Conservation (phyloP, 1,140 invertebrate genomes). For the Aphelinus atriplicis region DNA sequence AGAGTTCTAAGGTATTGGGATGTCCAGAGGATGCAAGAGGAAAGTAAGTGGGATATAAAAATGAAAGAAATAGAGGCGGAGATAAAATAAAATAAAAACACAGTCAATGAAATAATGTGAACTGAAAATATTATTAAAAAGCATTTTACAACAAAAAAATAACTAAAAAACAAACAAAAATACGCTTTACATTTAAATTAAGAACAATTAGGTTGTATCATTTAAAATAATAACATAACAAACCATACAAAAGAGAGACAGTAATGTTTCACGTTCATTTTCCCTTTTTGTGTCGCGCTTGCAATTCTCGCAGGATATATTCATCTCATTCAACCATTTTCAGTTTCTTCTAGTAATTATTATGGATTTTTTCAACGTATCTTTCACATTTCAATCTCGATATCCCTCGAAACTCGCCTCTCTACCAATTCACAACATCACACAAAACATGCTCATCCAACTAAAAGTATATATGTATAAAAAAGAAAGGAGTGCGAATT, state of each 20-base stretch:
- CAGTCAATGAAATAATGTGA: conserved; percentile 60
- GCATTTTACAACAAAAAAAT: conserved; percentile 69
- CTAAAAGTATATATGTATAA: conserved; percentile 12
- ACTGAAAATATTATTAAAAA: conserved; percentile 70
- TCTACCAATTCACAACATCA: conserved; percentile 16
- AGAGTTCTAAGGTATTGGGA: not conserved
- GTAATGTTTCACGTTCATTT: conserved; percentile 39
- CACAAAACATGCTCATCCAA: conserved; percentile 28
- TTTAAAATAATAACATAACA: conserved; percentile 67
- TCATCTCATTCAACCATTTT: no score
- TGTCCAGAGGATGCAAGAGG: conserved; percentile 10
- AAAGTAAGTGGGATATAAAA: not conserved
- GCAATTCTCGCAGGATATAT: not conserved
- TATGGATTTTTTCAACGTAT: not conserved
- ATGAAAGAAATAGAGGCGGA: not conserved
- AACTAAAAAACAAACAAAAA: conserved; percentile 68
- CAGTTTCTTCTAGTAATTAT: no score
- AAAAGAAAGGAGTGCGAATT: not conserved
- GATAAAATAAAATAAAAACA: conserved; percentile 52
- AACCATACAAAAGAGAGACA: conserved; percentile 65
- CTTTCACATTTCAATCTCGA: not conserved
- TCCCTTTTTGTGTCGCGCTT: conserved; percentile 33
- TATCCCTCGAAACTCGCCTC: conserved; percentile 23
- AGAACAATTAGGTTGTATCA: conserved; percentile 66
- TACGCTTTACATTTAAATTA: conserved; percentile 69